A percentile compares a stretch with the other conserved stretches of the same genome.
Conservation (phyloP, 2,797 vertebrate genomes). For the Gallirallus australis region DNA sequence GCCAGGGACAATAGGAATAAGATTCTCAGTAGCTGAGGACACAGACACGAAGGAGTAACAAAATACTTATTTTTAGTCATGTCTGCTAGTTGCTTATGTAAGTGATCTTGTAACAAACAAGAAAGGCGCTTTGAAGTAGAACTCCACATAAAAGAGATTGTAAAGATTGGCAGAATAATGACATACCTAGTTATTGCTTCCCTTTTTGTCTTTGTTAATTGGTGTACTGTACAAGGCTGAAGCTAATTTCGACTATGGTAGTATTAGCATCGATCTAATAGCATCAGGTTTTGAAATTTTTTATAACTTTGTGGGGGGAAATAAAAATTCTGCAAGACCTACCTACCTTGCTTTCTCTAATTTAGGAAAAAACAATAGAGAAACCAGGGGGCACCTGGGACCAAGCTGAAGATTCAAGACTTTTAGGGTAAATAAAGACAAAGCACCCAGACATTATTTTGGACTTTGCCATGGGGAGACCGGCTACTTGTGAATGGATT, state of each 20-base stretch:
- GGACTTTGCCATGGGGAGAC: too few relatives aligned
- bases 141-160: constrained; percentile 2
- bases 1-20: neutral
- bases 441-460: too few relatives aligned
- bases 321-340: neutral
- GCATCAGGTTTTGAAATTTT: neutral
- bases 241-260: neutral
- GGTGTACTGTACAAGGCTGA: neutral
- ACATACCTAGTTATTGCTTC: neutral
- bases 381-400: neutral
- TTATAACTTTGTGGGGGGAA: neutral
- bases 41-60: neutral
- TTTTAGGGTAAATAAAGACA: neutral
- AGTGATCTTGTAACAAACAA: constrained; percentile 17
- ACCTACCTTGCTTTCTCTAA: neutral
- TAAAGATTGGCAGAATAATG: constrained; percentile 27
- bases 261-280: neutral
- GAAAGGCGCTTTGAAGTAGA: constrained; percentile 22
- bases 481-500: too few relatives aligned
- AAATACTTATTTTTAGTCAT: constrained; percentile 21
- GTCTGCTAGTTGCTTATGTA: constrained; percentile 13
- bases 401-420: neutral
- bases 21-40: neutral
- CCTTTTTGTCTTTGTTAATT: constrained; percentile 30
- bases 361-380: neutral